Percentiles rank a stretch among this genome's conserved stretches.
Evolutionary conservation across 2,113 vertebrate genomes (phyloP).

Genomic region (Micronycteris hirsuta): DNA sequence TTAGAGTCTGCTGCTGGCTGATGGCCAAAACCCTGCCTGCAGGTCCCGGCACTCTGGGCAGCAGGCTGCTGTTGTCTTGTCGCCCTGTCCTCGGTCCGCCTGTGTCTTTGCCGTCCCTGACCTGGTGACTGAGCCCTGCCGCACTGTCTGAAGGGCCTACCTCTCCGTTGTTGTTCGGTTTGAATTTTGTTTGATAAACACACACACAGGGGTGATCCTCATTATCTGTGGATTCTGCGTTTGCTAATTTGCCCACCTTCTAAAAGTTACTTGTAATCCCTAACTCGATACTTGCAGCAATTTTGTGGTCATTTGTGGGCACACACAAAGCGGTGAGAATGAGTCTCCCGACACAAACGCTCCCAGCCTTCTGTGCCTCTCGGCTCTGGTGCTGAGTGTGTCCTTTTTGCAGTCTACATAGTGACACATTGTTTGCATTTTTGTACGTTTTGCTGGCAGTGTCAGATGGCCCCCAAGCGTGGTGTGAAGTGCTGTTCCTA

Average conservation of each 20-base stretch:
- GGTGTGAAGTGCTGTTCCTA: not conserved
- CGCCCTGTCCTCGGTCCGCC: not conserved
- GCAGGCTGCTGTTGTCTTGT: not conserved
- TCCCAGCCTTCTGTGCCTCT: not conserved
- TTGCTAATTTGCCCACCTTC: not conserved
- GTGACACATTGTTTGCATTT: not conserved
- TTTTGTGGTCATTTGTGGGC: not conserved
- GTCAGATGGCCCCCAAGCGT: not conserved
- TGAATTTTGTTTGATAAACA: not conserved
- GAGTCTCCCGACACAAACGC: fast-evolving
- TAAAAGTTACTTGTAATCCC: not conserved
- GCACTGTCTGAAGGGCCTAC: not conserved
- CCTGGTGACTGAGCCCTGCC: not conserved
- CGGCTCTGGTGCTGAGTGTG: not conserved
- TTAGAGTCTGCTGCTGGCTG: not conserved
- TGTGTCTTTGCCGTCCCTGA: not conserved
- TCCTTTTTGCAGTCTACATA: not conserved
- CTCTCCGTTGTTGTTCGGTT: not conserved
- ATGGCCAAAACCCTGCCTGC: not conserved
- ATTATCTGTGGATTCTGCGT: not conserved
- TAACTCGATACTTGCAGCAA: not conserved
- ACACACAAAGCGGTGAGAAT: not conserved
- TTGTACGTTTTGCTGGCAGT: not conserved
- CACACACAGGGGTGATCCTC: not conserved
- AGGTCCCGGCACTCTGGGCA: not conserved